Evolutionary conservation across 2,113 vertebrate species (phyloP).

Genomic region (Neomonachus schauinslandi): DNA sequence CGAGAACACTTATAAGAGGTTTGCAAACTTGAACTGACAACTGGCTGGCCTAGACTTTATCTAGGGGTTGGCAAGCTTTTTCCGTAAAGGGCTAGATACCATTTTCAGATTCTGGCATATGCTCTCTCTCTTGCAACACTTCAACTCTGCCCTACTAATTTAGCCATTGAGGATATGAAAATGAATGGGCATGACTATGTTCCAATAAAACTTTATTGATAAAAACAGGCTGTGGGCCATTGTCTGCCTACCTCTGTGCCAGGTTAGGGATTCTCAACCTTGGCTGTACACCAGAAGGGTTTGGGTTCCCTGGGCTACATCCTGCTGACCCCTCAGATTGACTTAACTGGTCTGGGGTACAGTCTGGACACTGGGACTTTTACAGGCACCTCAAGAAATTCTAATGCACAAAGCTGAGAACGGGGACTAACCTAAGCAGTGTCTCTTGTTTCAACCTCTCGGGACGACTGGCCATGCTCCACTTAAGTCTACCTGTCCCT

Average conservation of each 20-base stretch:
- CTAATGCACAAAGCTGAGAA: neutral
- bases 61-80: neutral
- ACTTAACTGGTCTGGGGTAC: neutral
- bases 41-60: neutral
- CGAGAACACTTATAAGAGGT: neutral
- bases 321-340: neutral
- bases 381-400: neutral
- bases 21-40: neutral
- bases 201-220: slow-evolving; percentile 43
- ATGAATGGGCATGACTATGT: neutral
- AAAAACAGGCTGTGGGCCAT: neutral
- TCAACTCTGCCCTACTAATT: neutral
- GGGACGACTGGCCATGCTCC: neutral
- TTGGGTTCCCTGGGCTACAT: neutral
- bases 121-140: neutral
- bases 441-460: neutral
- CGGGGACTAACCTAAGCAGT: neutral
- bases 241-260: neutral
- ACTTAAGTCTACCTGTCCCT: neutral
- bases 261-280: neutral
- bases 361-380: neutral
- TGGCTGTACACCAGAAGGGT: neutral
- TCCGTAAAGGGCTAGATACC: neutral
- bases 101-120: neutral
- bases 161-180: neutral